Evolutionary conservation across 2,113 vertebrate genomes (phyloP).

Genomic region (Galemys pyrenaicus): DNA sequence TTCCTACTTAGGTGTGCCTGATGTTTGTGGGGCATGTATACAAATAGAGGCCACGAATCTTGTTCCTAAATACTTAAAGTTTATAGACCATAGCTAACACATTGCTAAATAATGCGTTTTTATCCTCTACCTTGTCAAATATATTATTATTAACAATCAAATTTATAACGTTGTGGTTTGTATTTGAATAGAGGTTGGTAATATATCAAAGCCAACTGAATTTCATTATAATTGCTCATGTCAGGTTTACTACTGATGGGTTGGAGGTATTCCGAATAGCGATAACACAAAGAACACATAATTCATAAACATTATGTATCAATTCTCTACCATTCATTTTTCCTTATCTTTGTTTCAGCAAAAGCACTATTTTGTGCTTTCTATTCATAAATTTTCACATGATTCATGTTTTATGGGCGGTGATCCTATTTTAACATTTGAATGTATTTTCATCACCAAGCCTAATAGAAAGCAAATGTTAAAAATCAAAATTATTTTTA

Average conservation of each 20-base stretch:
- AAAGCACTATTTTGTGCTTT: slow-evolving; percentile 11
- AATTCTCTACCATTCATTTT: neutral
- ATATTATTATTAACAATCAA: neutral
- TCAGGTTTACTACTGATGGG: neutral
- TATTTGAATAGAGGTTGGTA: slow-evolving; percentile 10
- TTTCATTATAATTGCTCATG: neutral
- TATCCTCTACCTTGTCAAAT: slow-evolving; percentile 13
- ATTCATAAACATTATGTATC: neutral
- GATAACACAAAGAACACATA: neutral
- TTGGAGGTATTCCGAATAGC: neutral
- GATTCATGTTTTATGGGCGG: neutral
- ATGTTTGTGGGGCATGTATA: neutral
- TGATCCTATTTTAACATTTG: neutral
- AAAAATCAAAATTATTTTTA: neutral
- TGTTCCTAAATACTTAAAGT: neutral
- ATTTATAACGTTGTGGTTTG: neutral
- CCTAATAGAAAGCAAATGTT: neutral
- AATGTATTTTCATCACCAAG: neutral
- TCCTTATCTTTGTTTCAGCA: neutral
- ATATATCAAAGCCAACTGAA: slow-evolving; percentile 28
- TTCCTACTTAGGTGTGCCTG: neutral
- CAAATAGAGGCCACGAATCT: neutral
- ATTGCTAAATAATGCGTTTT: neutral
- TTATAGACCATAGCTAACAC: neutral
- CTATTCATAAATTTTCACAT: neutral